Percentiles rank a stretch among this genome's conserved stretches.
These are phyloP conservation scores for Griposia aprilina DNA, from an alignment of 2,888 invertebrate species.

Conservation along the genomic window DNA sequence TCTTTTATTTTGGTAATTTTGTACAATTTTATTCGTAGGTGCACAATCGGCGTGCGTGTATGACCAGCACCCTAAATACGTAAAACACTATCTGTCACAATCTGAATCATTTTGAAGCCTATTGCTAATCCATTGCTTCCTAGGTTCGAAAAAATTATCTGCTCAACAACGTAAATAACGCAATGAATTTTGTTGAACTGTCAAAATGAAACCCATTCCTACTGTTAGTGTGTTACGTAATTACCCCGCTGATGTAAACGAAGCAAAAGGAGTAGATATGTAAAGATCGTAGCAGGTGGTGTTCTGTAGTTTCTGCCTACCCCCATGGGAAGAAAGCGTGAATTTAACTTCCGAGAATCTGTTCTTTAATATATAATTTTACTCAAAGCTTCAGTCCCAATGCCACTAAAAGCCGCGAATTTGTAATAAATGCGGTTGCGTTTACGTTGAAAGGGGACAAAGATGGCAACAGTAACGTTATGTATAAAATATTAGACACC, in stretches of 20 bases:
- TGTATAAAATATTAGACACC: conserved; percentile 50
- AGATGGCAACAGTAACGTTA: conserved; percentile 24
- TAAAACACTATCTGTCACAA: too few relatives aligned
- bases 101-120: too few relatives aligned
- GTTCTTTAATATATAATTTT: conserved; percentile 21
- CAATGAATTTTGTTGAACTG: too few relatives aligned
- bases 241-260: too few relatives aligned
- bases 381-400: conserved; percentile 8
- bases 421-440: conserved; percentile 26
- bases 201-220: too few relatives aligned
- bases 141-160: too few relatives aligned
- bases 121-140: too few relatives aligned
- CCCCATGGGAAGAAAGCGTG: background rate
- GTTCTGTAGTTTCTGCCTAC: background rate
- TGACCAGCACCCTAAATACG: too few relatives aligned
- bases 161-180: too few relatives aligned
- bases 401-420: background rate
- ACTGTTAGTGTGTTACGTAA: too few relatives aligned
- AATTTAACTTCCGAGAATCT: too few relatives aligned
- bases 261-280: background rate
- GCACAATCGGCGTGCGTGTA: background rate
- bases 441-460: conserved; percentile 23
- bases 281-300: background rate
- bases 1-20: background rate
- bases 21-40: background rate